Base-by-base conservation (phyloP, 1,140 invertebrate species). In the Euschistus heros region DNA sequence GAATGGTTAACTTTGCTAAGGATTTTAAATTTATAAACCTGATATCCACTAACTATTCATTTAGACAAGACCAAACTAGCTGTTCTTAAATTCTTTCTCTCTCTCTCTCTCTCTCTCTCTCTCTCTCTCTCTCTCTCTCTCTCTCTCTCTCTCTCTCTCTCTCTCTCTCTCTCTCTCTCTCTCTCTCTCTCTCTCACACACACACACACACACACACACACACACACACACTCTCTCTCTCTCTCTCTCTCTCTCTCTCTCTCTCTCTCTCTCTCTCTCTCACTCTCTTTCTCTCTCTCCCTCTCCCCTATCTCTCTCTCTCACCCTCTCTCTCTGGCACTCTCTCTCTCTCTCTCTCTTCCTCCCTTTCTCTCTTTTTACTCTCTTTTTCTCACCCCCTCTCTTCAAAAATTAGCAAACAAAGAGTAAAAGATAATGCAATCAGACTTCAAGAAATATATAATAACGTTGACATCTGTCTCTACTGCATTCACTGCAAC, bases 71-170 rank as follows among this genome's bases (percentile, higher is more conserved):
- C n/a, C n/a, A n/a, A n/a, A n/a, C 22, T 61, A 13, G 7, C 59
- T 61, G 8, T 33, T 14, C 30, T 22, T 26, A 10, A 8, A 24
- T 26, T 61, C 24, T 33, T n/a, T 63, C 44, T 47, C 33, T 18
- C 20, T 50, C 44, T 63, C 44, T 63, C 20, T 63, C 62, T 63
- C 20, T 27, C 20, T 64, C 37, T 60, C 37, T 20, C 27, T 33
- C 44, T 55, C 20, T 55, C 55, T 20, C 54, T 44, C 30, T 60
- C 37, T 27, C 26, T 60, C 37, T 27, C 30, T 13, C 37, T 63
- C 20, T 50, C 33, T 64, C 55, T 65, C 54, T 42, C 52, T 55
- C 44, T 55, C 20, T 55, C 55, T 20, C 54, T 44, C 30, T 60
- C 37, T 44, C 26, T 65, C 37, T 55, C 30, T 37, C 30, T 44